A percentile compares a stretch with the other conserved stretches of the same genome.
Conservation (phyloP, 2,113 vertebrate species). For the Laticauda laticaudata region DNA sequence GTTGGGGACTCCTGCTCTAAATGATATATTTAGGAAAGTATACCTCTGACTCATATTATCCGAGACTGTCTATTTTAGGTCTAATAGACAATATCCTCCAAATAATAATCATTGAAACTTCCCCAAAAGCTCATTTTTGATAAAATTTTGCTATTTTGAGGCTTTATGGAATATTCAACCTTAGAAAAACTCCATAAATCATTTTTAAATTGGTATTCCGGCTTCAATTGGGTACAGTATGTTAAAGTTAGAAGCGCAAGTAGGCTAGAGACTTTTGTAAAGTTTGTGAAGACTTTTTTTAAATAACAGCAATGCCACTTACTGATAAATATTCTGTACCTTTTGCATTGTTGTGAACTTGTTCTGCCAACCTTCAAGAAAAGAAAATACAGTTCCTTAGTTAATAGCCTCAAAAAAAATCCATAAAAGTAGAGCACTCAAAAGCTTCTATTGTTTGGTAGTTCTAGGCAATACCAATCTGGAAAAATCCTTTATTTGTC, state of each 20-base stretch:
- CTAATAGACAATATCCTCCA: slow-evolving; percentile 6
- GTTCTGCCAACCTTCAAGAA: background rate
- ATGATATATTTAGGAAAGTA: slow-evolving; percentile 28
- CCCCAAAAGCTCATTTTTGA: background rate
- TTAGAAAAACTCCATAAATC: slow-evolving; percentile 16
- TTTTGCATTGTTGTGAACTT: background rate
- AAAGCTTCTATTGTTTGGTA: background rate
- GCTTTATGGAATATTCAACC: background rate
- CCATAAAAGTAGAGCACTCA: background rate
- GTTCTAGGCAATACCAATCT: background rate
- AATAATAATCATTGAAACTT: slow-evolving; percentile 2
- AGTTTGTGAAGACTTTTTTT: background rate
- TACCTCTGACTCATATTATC: slow-evolving; percentile 2
- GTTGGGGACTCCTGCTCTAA: background rate
- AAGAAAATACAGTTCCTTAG: background rate
- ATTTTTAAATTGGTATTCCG: slow-evolving; percentile 18
- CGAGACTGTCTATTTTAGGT: background rate
- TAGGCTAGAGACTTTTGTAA: background rate
- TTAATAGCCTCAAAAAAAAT: background rate
- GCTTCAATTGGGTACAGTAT: background rate
- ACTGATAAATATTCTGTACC: background rate
- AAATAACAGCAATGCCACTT: background rate
- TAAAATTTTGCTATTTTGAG: slow-evolving; percentile 8
- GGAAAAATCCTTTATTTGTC: background rate
- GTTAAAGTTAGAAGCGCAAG: slow-evolving; percentile 2